A percentile compares a stretch with the other conserved stretches of the same genome.
Evolutionary conservation across 2,888 invertebrate species (phyloP).

Genomic region (Ferrisia virgata): DNA sequence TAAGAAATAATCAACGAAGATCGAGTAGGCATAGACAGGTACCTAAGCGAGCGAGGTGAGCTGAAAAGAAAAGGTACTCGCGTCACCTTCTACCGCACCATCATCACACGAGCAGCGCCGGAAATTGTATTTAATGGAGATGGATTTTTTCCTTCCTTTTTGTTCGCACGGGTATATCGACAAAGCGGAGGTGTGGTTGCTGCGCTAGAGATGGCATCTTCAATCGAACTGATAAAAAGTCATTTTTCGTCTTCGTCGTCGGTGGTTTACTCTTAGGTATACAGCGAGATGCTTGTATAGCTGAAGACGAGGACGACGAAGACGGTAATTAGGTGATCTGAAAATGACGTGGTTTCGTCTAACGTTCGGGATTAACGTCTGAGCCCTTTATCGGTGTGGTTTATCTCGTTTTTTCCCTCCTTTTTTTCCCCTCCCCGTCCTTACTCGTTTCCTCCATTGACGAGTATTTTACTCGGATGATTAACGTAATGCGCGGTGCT

Average conservation of each 20-base stretch:
- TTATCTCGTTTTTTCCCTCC: background rate
- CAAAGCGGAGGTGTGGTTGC: background rate
- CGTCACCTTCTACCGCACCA: background rate
- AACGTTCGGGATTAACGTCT: background rate
- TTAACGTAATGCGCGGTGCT: background rate
- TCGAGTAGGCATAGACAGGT: background rate
- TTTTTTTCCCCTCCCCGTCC: background rate
- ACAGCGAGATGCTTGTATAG: no score
- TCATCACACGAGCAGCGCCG: no score
- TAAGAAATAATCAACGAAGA: background rate
- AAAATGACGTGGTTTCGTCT: slow-evolving; percentile 11
- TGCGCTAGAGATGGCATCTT: background rate
- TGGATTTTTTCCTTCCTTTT: background rate
- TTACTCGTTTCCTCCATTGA: background rate
- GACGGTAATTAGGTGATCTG: slow-evolving; percentile 17
- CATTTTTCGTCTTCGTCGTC: background rate
- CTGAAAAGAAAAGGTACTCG: background rate
- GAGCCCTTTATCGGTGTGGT: background rate
- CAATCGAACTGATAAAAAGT: background rate
- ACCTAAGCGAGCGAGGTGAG: background rate
- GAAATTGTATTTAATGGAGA: slow-evolving; percentile 1
- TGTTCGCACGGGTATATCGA: background rate
- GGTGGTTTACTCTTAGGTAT: no score
- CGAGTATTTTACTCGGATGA: background rate
- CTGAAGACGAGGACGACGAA: background rate